These are phyloP conservation scores for Hypotaenidia okinawae DNA, from an alignment of 2,797 vertebrate genomes.

Conservation along the genomic window DNA sequence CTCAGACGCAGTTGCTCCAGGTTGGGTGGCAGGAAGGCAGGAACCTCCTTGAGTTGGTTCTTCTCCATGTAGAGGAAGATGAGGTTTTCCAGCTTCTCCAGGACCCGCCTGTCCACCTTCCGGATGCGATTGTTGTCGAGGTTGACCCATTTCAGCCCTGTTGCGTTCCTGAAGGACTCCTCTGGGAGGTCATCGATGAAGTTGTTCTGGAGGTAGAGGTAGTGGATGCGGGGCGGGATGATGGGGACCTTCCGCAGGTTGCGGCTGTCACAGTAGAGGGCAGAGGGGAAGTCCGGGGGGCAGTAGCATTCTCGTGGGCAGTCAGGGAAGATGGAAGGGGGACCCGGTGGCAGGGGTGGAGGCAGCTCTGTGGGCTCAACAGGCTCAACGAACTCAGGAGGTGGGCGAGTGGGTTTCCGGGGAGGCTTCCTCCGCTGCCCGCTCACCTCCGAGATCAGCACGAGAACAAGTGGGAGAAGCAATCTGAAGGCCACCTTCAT, in stretches of 20 bases:
- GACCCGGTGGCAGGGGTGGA: conserved; percentile 87
- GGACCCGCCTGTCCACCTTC: conserved; percentile 87
- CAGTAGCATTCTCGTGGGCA: conserved; percentile 93
- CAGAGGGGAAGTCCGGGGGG: conserved; percentile 86
- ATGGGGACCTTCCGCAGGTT: conserved; percentile 90
- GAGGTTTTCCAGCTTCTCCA: conserved; percentile 88
- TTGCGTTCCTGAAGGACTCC: conserved; percentile 90
- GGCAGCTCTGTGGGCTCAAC: conserved; percentile 92
- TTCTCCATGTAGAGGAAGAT: conserved; percentile 90
- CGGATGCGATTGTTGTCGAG: conserved; percentile 94
- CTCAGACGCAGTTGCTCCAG: conserved; percentile 94
- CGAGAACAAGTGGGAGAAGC: conserved; percentile 84
- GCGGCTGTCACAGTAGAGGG: conserved; percentile 96
- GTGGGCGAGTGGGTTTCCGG: conserved; percentile 56
- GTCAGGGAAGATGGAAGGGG: conserved; percentile 86
- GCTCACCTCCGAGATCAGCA: conserved; percentile 82
- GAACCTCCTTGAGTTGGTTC: conserved; percentile 93
- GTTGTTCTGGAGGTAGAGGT: conserved; percentile 97
- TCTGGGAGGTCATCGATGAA: conserved; percentile 90
- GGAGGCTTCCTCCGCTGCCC: conserved; percentile 75
- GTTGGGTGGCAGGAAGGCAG: conserved; percentile 85
- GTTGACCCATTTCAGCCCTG: conserved; percentile 91
- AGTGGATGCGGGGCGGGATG: conserved; percentile 89
- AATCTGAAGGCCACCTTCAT: conserved; percentile 87
- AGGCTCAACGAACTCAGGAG: conserved; percentile 82